Conservation (phyloP, 2,888 invertebrate genomes). For the Nemotelus nigrinus region DNA sequence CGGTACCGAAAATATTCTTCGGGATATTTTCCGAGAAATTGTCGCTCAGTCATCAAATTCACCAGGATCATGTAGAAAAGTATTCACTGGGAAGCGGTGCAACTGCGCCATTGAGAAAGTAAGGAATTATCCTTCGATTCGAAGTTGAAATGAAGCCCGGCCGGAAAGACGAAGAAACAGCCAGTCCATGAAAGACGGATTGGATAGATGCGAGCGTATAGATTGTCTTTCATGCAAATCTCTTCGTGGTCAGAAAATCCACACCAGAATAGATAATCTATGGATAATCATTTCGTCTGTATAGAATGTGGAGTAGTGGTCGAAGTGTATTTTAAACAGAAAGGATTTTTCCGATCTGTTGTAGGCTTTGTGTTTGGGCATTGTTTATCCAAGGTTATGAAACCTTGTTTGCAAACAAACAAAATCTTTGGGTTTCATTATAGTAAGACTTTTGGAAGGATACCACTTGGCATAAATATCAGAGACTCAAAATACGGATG, state of each 20-base stretch:
- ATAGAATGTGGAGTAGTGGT: conserved; percentile 2
- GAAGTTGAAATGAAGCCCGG: conserved; percentile 11
- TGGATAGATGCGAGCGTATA: not conserved
- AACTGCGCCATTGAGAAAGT: conserved; percentile 45
- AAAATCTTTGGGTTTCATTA: conserved; percentile 30
- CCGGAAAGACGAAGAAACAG: not conserved
- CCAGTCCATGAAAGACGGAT: not conserved
- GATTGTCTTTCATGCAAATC: conserved; percentile 1
- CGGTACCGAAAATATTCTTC: conserved; percentile 9
- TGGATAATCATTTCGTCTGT: conserved; percentile 41
- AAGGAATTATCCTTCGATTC: conserved; percentile 25
- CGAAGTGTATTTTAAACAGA: conserved; percentile 38
- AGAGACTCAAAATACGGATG: too few species aligned
- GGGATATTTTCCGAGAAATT: conserved; percentile 20
- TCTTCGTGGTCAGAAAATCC: conserved; percentile 7
- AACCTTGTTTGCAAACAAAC: conserved; percentile 54
- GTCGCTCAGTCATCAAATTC: not conserved
- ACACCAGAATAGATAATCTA: conserved; percentile 39
- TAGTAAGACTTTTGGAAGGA: conserved; percentile 15
- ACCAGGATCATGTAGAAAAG: not conserved
- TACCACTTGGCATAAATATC: too few species aligned
- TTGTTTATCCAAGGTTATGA: conserved; percentile 53
- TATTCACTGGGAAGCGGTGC: conserved; percentile 14
- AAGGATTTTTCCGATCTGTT: conserved; percentile 51
- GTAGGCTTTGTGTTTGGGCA: conserved; percentile 40